Evolutionary conservation across 37 sponge, comb jelly and placozoan genomes (phyloP).

Genomic region (Axinella damicornis): DNA sequence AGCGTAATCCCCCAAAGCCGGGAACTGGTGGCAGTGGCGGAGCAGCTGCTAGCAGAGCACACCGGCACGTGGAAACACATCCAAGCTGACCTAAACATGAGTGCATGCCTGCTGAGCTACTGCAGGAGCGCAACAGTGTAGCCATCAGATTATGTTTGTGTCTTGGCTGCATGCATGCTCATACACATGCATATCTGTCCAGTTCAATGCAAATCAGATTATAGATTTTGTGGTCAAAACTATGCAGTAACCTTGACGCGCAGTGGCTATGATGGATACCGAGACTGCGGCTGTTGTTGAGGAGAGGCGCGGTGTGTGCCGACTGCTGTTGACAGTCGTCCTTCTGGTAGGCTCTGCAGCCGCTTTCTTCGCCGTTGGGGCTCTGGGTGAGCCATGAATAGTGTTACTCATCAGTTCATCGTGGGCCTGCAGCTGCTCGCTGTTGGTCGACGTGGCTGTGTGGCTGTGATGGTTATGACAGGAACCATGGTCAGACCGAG

Average conservation of each 20-base stretch:
- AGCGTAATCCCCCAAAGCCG: conserved; percentile 7
- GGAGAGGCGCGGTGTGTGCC: neutral
- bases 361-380: conserved; percentile 63
- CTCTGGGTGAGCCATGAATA: conserved; percentile 33
- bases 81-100: conserved; percentile 62
- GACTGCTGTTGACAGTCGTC: neutral
- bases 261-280: too few species aligned
- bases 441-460: too few species aligned
- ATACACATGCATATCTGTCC: too few species aligned
- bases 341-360: conserved; percentile 14
- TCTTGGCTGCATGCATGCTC: too few species aligned
- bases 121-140: conserved; percentile 79
- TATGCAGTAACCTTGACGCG: too few species aligned
- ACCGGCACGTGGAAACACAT: conserved; percentile 59
- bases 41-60: conserved; percentile 58
- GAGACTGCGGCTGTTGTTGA: neutral
- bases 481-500: too few species aligned
- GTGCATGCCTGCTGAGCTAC: conserved; percentile 71
- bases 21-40: conserved; percentile 2
- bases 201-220: too few species aligned
- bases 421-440: too few species aligned
- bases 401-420: too few species aligned
- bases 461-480: too few species aligned
- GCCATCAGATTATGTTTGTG: neutral
- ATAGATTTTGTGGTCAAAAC: too few species aligned